phyloP scores from a whole-genome alignment of 53 echinoderm and acorn worm species.

The Pentamera pediparva region DNA sequence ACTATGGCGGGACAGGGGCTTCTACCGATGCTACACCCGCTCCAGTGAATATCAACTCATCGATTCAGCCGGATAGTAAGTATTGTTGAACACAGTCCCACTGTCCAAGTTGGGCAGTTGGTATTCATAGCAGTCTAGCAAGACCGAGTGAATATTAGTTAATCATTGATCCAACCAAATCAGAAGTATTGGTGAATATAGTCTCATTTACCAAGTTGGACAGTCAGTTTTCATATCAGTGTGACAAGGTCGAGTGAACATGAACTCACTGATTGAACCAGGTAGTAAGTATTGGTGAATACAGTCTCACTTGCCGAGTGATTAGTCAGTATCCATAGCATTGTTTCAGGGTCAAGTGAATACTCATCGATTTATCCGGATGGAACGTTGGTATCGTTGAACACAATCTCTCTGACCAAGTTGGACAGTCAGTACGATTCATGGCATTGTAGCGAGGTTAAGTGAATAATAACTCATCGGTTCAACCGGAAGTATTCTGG shows the following conservation, averaged over 20 bases:
- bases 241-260: not conserved
- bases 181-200: too few species aligned
- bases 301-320: not conserved
- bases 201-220: not conserved
- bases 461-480: too few species aligned
- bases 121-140: not conserved
- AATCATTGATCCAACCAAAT: too few species aligned
- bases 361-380: too few species aligned
- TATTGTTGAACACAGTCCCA: not conserved
- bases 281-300: too few species aligned
- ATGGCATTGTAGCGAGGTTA: not conserved
- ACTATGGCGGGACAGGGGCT: conserved; percentile 66
- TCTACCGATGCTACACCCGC: conserved; percentile 51
- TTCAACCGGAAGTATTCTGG: too few species aligned
- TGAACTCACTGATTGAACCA: too few species aligned
- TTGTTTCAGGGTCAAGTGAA: not conserved
- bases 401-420: not conserved
- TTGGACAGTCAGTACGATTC: not conserved
- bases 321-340: not conserved
- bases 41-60: conserved; percentile 68
- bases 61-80: conserved; percentile 69
- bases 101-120: not conserved
- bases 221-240: not conserved
- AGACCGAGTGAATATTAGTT: not conserved
- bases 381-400: too few species aligned